These are phyloP conservation scores for Adineta ricciae DNA, from an alignment of 2,888 invertebrate genomes.

Conservation along the genomic window DNA sequence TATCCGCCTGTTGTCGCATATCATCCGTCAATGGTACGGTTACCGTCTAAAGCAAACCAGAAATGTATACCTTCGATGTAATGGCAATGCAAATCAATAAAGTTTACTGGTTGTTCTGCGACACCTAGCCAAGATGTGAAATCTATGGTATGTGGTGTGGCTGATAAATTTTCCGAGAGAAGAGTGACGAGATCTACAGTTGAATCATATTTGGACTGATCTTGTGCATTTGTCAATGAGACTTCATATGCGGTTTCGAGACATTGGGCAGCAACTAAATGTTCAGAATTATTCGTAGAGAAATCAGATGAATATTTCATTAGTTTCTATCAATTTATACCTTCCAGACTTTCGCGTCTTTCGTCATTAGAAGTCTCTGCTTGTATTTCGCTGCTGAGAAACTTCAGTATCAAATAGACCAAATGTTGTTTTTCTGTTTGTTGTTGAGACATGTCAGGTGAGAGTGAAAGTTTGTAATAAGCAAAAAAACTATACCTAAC, in stretches of 20 bases:
- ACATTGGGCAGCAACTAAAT: slow-evolving; percentile 30
- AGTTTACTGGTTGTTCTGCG: not conserved
- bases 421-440: slow-evolving; percentile 13
- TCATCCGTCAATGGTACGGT: slow-evolving; percentile 13
- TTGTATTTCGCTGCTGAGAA: slow-evolving; percentile 25
- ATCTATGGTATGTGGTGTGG: not conserved
- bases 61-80: not conserved
- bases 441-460: not conserved
- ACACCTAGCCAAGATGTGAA: not conserved
- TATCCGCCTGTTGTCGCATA: slow-evolving; percentile 28
- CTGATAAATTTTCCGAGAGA: slow-evolving; percentile 1
- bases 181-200: not conserved
- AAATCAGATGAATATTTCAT: not conserved
- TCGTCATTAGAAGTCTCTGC: slow-evolving; percentile 23
- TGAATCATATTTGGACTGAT: not conserved
- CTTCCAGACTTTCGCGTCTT: slow-evolving; percentile 30
- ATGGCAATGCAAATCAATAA: too few species aligned
- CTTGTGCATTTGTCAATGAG: not conserved
- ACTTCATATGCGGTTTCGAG: slow-evolving; percentile 33
- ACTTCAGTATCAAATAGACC: slow-evolving; percentile 28
- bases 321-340: not conserved
- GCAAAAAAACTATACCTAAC: not conserved
- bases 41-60: not conserved
- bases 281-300: not conserved
- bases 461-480: not conserved